phyloP scores from a whole-genome alignment of 2,113 vertebrate species.

The Silurus meridionalis region DNA sequence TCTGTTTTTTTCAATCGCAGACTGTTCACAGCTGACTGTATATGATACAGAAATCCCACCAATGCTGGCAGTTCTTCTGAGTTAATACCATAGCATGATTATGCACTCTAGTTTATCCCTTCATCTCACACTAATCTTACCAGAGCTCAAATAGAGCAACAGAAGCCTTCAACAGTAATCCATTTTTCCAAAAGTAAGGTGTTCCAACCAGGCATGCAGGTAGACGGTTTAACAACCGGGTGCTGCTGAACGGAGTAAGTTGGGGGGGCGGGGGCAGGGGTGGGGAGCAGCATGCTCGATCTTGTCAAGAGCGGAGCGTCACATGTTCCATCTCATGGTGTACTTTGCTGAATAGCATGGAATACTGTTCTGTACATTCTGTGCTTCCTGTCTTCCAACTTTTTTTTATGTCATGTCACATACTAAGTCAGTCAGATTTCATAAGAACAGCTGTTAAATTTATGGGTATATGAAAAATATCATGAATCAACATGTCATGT shows the following conservation, averaged over 20 bases:
- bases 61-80: background rate
- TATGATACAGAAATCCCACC: background rate
- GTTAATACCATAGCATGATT: background rate
- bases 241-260: background rate
- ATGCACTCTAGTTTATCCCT: background rate
- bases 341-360: background rate
- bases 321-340: background rate
- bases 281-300: conserved; percentile 19
- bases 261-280: too few species aligned
- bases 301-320: conserved; percentile 1
- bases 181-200: background rate
- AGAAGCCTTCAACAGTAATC: background rate
- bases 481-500: conserved; percentile 33
- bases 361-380: background rate
- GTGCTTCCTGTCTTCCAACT: background rate
- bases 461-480: background rate
- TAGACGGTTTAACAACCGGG: background rate
- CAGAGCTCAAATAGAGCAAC: background rate
- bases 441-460: conserved; percentile 29
- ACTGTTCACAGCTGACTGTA: background rate
- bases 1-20: background rate
- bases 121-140: conserved; percentile 13
- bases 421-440: conserved; percentile 34
- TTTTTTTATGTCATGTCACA: conserved; percentile 21
- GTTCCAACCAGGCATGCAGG: background rate